Conservation (phyloP, 2,797 vertebrate genomes). For the Setipinna tenuifilis region DNA sequence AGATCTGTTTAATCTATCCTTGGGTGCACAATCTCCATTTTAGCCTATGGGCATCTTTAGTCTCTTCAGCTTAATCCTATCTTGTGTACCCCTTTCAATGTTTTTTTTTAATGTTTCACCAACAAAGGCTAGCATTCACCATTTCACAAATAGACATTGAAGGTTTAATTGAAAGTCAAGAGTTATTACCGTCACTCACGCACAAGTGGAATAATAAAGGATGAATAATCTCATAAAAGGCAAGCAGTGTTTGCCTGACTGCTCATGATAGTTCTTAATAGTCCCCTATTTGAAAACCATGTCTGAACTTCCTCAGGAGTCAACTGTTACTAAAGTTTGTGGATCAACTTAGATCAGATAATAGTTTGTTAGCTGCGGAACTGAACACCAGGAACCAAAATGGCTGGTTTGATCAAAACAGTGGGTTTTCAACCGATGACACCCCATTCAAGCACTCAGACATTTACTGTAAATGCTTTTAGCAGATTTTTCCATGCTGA, state of each 20-base stretch:
- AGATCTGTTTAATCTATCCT: too few relatives aligned
- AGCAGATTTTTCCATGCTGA: background rate
- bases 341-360: background rate
- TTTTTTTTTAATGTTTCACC: background rate
- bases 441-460: background rate
- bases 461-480: background rate
- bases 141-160: background rate
- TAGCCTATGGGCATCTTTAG: slow-evolving; percentile 6
- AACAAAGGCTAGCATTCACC: background rate
- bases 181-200: background rate
- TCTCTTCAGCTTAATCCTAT: background rate
- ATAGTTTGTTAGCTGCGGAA: background rate
- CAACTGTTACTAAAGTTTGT: background rate
- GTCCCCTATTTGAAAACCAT: background rate
- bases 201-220: background rate
- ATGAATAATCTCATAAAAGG: background rate
- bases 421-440: background rate
- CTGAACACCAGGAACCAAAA: background rate
- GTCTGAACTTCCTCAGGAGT: too few relatives aligned
- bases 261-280: background rate
- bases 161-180: background rate
- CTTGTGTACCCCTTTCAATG: background rate
- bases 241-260: background rate
- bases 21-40: background rate
- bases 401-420: background rate